Evolutionary conservation across 2,888 invertebrate genomes (phyloP).

Genomic region (Bellardia pandia): DNA sequence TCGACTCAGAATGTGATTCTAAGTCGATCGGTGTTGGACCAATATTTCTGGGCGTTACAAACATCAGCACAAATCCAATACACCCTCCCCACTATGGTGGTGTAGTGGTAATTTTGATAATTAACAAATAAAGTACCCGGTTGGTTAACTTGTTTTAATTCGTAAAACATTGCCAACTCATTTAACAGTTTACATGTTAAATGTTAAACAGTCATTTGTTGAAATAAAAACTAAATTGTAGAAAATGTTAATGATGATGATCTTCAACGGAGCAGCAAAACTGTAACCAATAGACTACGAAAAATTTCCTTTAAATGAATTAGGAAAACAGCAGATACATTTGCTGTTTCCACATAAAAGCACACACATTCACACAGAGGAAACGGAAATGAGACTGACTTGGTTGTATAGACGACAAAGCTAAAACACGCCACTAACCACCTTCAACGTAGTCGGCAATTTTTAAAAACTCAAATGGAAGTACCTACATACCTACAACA

Average conservation of each 20-base stretch:
- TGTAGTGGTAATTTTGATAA: neutral
- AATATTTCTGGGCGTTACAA: no score
- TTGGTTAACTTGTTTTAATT: neutral
- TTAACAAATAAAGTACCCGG: neutral
- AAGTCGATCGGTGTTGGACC: no score
- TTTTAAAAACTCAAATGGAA: neutral
- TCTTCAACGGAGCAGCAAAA: neutral
- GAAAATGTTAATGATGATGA: neutral
- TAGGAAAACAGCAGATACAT: slow-evolving; percentile 17
- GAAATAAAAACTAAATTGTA: slow-evolving; percentile 15
- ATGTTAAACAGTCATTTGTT: neutral
- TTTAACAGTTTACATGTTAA: neutral
- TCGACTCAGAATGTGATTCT: no score
- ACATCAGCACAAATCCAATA: no score
- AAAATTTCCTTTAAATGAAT: neutral
- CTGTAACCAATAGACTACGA: neutral
- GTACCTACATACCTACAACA: neutral
- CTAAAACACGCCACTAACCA: neutral
- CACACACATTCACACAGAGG: slow-evolving; percentile 26
- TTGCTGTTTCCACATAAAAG: slow-evolving; percentile 12
- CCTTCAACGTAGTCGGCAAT: neutral
- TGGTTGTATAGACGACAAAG: neutral
- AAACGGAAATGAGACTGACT: slow-evolving; percentile 50
- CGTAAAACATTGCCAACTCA: slow-evolving; percentile 3
- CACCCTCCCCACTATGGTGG: no score